Conservation (phyloP, 2,797 vertebrate genomes). For the Todus mexicanus region DNA sequence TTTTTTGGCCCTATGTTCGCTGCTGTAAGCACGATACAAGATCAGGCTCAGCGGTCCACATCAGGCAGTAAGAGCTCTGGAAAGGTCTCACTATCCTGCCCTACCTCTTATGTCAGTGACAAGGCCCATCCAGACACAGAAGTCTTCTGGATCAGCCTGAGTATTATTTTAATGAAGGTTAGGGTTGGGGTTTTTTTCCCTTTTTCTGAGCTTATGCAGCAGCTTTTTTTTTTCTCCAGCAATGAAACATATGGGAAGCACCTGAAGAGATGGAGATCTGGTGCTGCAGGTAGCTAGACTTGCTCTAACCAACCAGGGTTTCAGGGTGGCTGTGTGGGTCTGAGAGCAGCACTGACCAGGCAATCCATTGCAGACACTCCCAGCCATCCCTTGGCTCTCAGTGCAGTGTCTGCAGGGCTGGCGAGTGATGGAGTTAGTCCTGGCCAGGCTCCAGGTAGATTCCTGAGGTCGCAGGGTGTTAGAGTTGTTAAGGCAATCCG, state of each 20-base stretch:
- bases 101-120: neutral
- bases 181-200: neutral
- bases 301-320: neutral
- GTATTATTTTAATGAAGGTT: neutral
- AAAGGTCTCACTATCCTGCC: neutral
- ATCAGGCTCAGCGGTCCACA: neutral
- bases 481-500: neutral
- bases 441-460: neutral
- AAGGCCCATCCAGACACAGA: neutral
- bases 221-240: neutral
- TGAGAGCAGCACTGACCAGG: neutral
- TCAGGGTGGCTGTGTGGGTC: neutral
- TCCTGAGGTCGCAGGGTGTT: neutral
- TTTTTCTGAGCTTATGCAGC: neutral
- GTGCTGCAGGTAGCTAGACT: neutral
- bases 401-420: accelerated
- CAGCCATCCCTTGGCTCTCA: neutral
- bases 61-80: neutral
- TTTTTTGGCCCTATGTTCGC: neutral
- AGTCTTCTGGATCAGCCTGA: neutral
- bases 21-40: neutral
- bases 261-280: neutral
- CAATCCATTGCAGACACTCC: neutral
- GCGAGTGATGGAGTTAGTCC: neutral
- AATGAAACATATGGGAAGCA: neutral